Evolutionary conservation across 2,888 invertebrate species (phyloP).

Genomic region (Galerucella pusilla): DNA sequence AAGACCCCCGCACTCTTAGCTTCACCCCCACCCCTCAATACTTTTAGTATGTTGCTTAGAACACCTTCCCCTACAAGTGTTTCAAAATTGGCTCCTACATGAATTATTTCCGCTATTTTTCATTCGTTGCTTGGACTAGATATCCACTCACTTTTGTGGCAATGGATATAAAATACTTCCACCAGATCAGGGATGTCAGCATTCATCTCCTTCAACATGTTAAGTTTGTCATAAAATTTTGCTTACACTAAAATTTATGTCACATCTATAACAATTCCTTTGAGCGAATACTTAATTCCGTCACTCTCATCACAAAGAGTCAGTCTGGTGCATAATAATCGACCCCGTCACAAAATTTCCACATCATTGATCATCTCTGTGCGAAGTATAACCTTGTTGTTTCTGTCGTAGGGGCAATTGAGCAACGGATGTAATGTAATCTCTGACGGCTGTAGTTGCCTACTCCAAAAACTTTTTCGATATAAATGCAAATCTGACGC

Average conservation of each 20-base stretch:
- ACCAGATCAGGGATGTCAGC: neutral
- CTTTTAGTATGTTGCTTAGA: too few species aligned
- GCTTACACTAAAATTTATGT: neutral
- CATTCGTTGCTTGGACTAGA: too few species aligned
- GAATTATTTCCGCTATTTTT: too few species aligned
- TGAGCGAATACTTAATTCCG: neutral
- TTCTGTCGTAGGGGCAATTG: constrained; percentile 20
- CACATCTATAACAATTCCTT: neutral
- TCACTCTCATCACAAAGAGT: neutral
- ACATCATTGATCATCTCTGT: constrained; percentile 39
- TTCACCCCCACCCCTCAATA: too few species aligned
- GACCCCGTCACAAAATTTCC: constrained; percentile 44
- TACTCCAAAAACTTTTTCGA: constrained; percentile 30
- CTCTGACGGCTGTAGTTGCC: constrained; percentile 18
- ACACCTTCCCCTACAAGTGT: too few species aligned
- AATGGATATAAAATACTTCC: neutral
- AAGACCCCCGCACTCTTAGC: too few species aligned
- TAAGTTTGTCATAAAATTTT: neutral
- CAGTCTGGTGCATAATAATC: constrained; percentile 39
- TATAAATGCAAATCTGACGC: constrained; percentile 35
- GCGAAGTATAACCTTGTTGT: constrained; percentile 36
- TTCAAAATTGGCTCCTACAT: too few species aligned
- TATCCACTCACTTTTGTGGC: too few species aligned
- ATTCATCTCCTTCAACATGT: neutral
- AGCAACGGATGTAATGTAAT: constrained; percentile 26